Base-by-base conservation (phyloP, 2,888 invertebrate species). In the Junonia oenone region DNA sequence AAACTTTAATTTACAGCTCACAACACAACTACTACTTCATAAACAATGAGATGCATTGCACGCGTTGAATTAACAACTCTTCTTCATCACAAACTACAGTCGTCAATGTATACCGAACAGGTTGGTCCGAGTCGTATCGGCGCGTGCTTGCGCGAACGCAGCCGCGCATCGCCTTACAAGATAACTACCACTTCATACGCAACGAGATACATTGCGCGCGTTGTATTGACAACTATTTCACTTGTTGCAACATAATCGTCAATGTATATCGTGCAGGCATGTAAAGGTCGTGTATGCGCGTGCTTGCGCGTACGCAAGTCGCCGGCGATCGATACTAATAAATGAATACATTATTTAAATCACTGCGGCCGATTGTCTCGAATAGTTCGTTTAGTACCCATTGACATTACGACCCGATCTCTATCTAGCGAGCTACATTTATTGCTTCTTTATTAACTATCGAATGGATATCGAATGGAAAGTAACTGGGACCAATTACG, bases 311-410 rank as follows among this genome's bases (percentile, higher is more conserved):
- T 8, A 26, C 45, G 51, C 51, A 45, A 29, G 38, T 40, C 53
- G 40, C 19, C 22, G 22, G 35, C 22, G 13, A 22, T 47, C 33
- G 33, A 45, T 49, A 29, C n/a, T 33, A 17, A 35, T 33, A 13
- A 54, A 22, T 27, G 35, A 45, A 19, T 45, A 45, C 19, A 29
- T 50, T 19, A 45, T 45, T 50, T 45, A 29, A 45, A 38, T 50
- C 35, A 37, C 45, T 27, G 54, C 37, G 27, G 43, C 15, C 26
- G 40, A 54, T 54, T 43, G 54, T 54, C 43, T 55, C 35, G 27
- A 33, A 35, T 31, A 47, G 40, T 26, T 15, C 31, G 22, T 33
- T 54, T 40, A 43, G 31, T 47, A 47, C 38, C 45, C 15, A 45
- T 45, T 49, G 38, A 50, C 29, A 29, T 33, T 15, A 26, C 47